phyloP scores from a whole-genome alignment of 2,797 vertebrate genomes.

The Artibeus jamaicensis region DNA sequence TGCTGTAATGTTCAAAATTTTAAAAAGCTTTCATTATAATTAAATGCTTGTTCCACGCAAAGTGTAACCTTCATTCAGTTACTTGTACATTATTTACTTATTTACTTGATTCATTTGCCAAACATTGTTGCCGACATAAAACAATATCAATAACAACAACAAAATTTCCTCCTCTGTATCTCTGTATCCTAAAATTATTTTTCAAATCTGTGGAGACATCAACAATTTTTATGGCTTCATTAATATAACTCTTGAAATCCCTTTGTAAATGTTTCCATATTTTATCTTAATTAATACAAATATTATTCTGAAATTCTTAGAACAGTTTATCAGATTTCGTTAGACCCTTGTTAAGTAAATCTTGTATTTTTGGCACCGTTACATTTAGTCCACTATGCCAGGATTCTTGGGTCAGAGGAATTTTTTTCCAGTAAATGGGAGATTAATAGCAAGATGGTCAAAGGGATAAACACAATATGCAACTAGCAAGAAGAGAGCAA shows the following conservation, averaged over 20 bases:
- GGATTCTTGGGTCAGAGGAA: neutral
- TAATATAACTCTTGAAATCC: neutral
- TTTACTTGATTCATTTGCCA: neutral
- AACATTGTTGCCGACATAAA: neutral
- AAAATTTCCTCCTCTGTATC: neutral
- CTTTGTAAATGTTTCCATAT: neutral
- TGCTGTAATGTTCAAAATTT: neutral
- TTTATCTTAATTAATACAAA: constrained; percentile 56
- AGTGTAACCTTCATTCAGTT: neutral
- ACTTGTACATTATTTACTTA: neutral
- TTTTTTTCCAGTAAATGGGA: neutral
- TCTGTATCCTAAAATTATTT: neutral
- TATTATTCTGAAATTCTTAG: constrained; percentile 26
- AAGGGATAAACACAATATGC: neutral
- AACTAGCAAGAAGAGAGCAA: neutral
- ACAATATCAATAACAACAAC: neutral
- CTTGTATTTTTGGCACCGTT: neutral
- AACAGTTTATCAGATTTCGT: constrained; percentile 38
- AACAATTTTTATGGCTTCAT: neutral
- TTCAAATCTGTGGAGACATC: neutral
- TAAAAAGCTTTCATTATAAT: constrained; percentile 1
- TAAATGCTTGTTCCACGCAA: neutral
- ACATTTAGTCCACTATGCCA: neutral
- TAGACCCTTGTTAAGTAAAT: neutral
- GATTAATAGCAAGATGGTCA: neutral